phyloP scores from a whole-genome alignment of 2,113 vertebrate species.

The Brachirus orientalis region DNA sequence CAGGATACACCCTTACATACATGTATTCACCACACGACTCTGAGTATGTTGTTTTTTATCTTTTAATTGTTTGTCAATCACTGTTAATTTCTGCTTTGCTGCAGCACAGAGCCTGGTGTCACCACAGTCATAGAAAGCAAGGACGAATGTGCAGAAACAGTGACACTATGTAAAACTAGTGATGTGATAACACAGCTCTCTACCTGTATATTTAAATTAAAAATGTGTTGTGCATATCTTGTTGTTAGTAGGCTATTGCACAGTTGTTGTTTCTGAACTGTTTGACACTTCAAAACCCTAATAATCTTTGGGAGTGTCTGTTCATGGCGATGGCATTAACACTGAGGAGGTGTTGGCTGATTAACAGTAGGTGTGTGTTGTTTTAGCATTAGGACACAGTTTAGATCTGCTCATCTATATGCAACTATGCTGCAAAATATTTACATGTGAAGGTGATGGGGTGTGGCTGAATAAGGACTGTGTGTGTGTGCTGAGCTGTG shows the following conservation, averaged over 20 bases:
- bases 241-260: no score
- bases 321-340: background rate
- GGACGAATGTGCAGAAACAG: background rate
- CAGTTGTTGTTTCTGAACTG: background rate
- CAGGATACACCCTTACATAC: background rate
- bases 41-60: background rate
- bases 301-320: no score
- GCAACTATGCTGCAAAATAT: background rate
- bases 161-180: background rate
- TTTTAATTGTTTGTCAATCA: background rate
- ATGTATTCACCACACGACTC: background rate
- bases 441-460: conserved; percentile 22
- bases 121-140: background rate
- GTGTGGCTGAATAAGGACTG: conserved; percentile 44
- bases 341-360: background rate
- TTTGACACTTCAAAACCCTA: background rate
- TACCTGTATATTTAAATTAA: background rate
- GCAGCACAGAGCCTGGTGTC: background rate
- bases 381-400: background rate
- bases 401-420: background rate
- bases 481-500: background rate
- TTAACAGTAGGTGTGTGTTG: background rate
- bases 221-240: background rate
- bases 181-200: background rate
- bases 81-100: background rate